Conservation (phyloP, 2,888 invertebrate species). For the Dryobota labecula region DNA sequence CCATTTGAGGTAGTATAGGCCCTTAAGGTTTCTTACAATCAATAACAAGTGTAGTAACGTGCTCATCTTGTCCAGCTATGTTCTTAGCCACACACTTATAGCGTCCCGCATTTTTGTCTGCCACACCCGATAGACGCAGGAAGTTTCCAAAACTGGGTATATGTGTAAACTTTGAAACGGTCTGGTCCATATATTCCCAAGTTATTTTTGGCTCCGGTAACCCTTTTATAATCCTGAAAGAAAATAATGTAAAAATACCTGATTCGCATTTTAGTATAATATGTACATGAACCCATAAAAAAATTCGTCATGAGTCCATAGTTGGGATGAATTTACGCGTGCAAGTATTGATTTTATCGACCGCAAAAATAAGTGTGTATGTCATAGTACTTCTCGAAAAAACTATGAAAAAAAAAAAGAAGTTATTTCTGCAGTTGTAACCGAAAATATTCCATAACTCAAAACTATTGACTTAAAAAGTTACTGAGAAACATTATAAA, state of each 20-base stretch:
- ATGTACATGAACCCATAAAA: too few relatives aligned
- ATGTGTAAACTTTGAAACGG: background rate
- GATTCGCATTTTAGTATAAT: background rate
- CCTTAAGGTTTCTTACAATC: constrained; percentile 51
- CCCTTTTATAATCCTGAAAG: constrained; percentile 13
- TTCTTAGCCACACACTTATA: constrained; percentile 48
- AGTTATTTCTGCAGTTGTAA: too few relatives aligned
- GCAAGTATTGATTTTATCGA: too few relatives aligned
- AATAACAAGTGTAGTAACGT: constrained; percentile 43
- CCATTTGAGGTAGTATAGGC: too few relatives aligned
- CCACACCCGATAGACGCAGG: background rate
- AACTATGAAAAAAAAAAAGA: too few relatives aligned
- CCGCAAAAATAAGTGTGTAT: too few relatives aligned
- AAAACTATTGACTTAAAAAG: too few relatives aligned
- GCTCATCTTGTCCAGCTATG: constrained; percentile 24
- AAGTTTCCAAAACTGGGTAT: background rate
- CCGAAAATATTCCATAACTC: too few relatives aligned
- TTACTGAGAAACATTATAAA: too few relatives aligned
- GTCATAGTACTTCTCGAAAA: too few relatives aligned
- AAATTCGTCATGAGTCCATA: too few relatives aligned
- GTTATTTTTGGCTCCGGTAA: constrained; percentile 11
- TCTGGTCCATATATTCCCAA: constrained; percentile 20
- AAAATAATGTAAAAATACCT: background rate
- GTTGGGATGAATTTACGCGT: too few relatives aligned
- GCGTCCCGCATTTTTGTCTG: constrained; percentile 19